phyloP scores from a whole-genome alignment of 2,797 vertebrate species.

The Geotrypetes seraphini region DNA sequence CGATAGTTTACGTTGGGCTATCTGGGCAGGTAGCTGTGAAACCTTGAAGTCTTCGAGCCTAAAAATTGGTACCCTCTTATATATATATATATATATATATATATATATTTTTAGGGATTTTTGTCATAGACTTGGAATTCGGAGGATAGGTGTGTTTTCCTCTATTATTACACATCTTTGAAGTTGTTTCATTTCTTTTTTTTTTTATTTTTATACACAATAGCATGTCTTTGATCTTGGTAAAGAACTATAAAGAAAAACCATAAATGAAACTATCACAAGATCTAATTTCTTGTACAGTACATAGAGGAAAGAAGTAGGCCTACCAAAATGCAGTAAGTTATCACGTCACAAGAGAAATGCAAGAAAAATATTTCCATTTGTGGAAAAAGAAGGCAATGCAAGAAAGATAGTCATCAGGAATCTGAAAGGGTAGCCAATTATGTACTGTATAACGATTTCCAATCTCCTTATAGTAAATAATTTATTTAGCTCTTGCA shows the following conservation, averaged over 20 bases:
- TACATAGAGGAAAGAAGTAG: constrained; percentile 23
- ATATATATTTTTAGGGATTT: no score
- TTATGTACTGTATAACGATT: constrained; percentile 59
- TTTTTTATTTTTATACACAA: constrained; percentile 17
- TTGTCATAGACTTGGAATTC: no score
- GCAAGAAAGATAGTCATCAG: constrained; percentile 29
- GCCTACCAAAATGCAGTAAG: constrained; percentile 21
- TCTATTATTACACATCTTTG: no score
- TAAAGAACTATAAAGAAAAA: no score
- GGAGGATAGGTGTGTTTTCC: no score
- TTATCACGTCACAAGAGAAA: constrained; percentile 27
- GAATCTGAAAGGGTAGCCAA: constrained; percentile 39
- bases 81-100: no score
- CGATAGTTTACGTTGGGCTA: no score
- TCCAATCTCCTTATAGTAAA: constrained; percentile 66
- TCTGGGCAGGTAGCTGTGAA: no score
- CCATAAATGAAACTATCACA: constrained; percentile 40
- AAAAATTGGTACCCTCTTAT: no score
- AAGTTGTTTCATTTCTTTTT: no score
- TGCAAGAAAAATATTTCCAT: constrained; percentile 34
- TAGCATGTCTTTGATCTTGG: constrained; percentile 20
- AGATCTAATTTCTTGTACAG: constrained; percentile 28
- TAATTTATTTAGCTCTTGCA: constrained; percentile 64
- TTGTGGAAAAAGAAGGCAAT: constrained; percentile 23
- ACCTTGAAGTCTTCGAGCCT: no score